phyloP scores from a whole-genome alignment of 2,888 invertebrate genomes.

The Drymonia ruficornis region DNA sequence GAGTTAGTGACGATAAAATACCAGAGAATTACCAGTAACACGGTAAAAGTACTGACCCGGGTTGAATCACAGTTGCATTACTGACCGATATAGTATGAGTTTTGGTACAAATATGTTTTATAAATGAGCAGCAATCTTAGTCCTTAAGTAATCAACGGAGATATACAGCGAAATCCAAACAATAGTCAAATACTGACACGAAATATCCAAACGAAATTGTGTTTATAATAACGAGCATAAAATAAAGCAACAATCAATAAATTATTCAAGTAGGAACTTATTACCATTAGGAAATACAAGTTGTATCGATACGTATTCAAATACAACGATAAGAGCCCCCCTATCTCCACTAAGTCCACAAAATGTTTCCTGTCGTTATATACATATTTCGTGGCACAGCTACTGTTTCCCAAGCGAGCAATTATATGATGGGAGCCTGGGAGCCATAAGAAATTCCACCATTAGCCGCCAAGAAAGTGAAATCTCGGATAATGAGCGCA shows the following conservation, averaged over 20 bases:
- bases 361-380: slow-evolving; percentile 37
- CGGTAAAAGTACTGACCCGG: background rate
- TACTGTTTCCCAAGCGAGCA: slow-evolving; percentile 32
- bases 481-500: slow-evolving; percentile 46
- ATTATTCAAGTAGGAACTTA: slow-evolving; percentile 1
- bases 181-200: too few species aligned
- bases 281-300: background rate
- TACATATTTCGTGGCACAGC: slow-evolving; percentile 20
- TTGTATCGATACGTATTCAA: slow-evolving; percentile 27
- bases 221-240: background rate
- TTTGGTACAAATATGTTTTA: too few species aligned
- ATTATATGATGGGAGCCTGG: slow-evolving; percentile 53
- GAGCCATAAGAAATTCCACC: slow-evolving; percentile 50
- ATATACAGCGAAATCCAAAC: too few species aligned
- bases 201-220: too few species aligned
- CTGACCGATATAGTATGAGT: background rate
- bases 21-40: too few species aligned
- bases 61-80: background rate
- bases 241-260: background rate
- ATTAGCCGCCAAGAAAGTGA: slow-evolving; percentile 53
- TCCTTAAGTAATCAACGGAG: too few species aligned
- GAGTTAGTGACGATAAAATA: background rate
- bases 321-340: slow-evolving; percentile 36
- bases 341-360: slow-evolving; percentile 30
- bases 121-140: too few species aligned